phyloP scores from a whole-genome alignment of 2,113 vertebrate species.

The Myiopsitta monachus region DNA sequence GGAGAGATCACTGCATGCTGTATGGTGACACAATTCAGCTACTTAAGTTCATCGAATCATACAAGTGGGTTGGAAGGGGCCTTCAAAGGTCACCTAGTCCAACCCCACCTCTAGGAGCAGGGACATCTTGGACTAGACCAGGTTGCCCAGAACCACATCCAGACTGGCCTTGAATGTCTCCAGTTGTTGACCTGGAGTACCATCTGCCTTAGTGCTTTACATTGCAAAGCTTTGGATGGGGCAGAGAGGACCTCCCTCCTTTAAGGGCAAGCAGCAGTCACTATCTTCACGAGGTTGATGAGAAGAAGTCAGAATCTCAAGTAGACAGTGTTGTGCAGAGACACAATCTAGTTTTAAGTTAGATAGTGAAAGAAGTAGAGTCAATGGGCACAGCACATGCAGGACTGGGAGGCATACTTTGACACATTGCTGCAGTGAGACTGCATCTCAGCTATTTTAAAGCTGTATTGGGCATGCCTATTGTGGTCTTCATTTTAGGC shows the following conservation, averaged over 20 bases:
- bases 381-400: rapidly evolving
- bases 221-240: background rate
- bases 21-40: background rate
- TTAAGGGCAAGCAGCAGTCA: background rate
- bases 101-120: background rate
- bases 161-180: background rate
- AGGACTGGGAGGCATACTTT: background rate
- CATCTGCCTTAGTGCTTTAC: background rate
- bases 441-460: background rate
- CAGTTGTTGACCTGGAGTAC: background rate
- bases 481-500: background rate
- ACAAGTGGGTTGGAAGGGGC: background rate
- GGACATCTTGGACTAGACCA: background rate
- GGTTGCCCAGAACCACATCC: background rate
- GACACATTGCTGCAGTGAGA: background rate
- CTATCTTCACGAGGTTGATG: no score
- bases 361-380: background rate
- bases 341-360: background rate
- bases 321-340: no score
- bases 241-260: background rate
- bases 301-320: background rate
- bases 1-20: background rate
- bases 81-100: background rate
- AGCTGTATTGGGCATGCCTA: background rate
- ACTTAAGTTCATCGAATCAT: background rate